Evolutionary conservation across 1,140 invertebrate species (phyloP).

Genomic region (Brachionus paranguensis): DNA sequence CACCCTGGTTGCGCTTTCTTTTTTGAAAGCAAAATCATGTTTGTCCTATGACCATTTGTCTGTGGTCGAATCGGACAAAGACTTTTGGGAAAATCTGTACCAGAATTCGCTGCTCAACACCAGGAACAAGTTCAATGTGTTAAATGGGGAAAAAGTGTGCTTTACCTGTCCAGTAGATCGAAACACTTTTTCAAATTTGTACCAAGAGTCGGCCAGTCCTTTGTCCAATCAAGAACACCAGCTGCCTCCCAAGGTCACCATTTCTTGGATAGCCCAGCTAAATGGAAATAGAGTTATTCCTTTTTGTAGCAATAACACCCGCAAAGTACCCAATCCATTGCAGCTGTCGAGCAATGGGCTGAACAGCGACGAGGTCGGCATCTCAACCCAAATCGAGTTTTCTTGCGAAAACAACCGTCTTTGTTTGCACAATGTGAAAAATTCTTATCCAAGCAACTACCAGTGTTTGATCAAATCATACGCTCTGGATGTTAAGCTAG

Average conservation of each 20-base stretch:
- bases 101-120: slow-evolving; percentile 12
- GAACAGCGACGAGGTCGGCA: neutral
- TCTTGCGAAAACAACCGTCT: slow-evolving; percentile 29
- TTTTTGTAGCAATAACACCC: slow-evolving; percentile 35
- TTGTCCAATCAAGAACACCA: neutral
- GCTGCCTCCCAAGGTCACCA: neutral
- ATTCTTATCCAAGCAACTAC: slow-evolving; percentile 16
- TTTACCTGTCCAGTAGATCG: slow-evolving; percentile 31
- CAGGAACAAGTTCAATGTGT: slow-evolving; percentile 4
- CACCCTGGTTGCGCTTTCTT: neutral
- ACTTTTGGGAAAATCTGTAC: slow-evolving; percentile 16
- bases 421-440: slow-evolving; percentile 28
- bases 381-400: slow-evolving; percentile 3
- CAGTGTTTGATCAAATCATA: slow-evolving; percentile 21
- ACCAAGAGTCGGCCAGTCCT: neutral
- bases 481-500: neutral
- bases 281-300: slow-evolving; percentile 28
- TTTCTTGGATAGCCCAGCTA: neutral
- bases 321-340: neutral
- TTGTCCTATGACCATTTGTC: neutral
- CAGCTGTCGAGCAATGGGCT: neutral
- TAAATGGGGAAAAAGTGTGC: slow-evolving; percentile 28
- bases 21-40: neutral
- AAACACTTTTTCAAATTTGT: neutral
- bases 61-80: neutral